phyloP scores from a whole-genome alignment of 2,113 vertebrate genomes.

The Callipepla squamata region DNA sequence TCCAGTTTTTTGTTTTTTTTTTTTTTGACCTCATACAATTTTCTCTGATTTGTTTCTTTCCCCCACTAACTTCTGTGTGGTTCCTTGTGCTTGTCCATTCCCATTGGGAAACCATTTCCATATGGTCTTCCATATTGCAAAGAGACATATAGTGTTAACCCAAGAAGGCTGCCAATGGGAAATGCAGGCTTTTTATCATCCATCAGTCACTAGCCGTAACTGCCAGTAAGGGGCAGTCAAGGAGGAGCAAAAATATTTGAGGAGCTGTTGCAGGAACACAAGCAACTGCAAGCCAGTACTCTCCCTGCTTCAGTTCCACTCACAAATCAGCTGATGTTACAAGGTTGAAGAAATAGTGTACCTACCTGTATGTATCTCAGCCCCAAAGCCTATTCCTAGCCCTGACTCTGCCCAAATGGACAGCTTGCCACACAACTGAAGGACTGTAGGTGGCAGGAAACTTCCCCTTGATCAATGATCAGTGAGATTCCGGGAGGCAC shows the following conservation, averaged over 20 bases:
- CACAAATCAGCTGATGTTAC: neutral
- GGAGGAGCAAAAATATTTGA: neutral
- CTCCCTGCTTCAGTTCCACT: neutral
- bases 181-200: neutral
- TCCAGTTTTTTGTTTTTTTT: too few relatives aligned
- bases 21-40: neutral
- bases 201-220: neutral
- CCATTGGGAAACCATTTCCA: neutral
- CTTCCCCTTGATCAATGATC: neutral
- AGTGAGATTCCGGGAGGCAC: neutral
- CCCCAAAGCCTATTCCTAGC: neutral
- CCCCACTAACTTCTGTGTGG: neutral
- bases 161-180: neutral
- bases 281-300: neutral
- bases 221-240: neutral
- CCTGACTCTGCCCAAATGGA: neutral
- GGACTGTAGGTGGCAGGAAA: neutral
- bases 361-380: neutral
- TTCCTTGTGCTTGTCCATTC: neutral
- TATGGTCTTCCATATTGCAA: neutral
- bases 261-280: neutral
- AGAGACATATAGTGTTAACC: neutral
- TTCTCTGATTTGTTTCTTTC: neutral
- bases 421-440: rapidly evolving
- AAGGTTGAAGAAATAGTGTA: neutral